These are phyloP conservation scores for Tachystola acroxantha DNA, from an alignment of 2,888 invertebrate species.

Conservation along the genomic window DNA sequence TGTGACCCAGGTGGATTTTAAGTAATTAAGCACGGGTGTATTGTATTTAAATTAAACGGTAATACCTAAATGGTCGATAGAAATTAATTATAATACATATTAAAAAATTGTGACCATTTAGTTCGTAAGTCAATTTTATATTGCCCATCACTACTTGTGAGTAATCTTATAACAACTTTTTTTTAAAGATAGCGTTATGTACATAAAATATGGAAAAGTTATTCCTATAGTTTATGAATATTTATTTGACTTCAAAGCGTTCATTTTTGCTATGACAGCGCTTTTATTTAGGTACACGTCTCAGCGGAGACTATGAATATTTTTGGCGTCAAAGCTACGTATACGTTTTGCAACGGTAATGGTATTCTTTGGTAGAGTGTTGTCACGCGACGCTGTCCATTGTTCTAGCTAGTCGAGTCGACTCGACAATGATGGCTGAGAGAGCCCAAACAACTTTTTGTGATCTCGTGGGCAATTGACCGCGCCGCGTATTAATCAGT, in stretches of 20 bases:
- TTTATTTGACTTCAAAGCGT: not conserved
- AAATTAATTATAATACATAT: too few relatives aligned
- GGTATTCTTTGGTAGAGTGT: constrained; percentile 38
- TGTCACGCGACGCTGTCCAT: constrained; percentile 46
- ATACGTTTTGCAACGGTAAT: constrained; percentile 37
- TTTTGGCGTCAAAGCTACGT: constrained; percentile 16
- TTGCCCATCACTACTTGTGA: too few relatives aligned
- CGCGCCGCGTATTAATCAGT: constrained; percentile 34
- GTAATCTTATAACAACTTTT: too few relatives aligned
- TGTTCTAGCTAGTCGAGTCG: constrained; percentile 51
- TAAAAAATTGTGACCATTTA: too few relatives aligned
- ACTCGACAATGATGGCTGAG: constrained; percentile 29
- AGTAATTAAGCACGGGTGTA: too few relatives aligned
- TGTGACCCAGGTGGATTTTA: too few relatives aligned
- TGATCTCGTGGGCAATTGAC: constrained; percentile 20
- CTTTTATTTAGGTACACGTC: not conserved
- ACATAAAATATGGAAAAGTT: not conserved
- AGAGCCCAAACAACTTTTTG: constrained; percentile 30
- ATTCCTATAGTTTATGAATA: not conserved
- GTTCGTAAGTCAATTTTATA: too few relatives aligned
- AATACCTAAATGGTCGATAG: too few relatives aligned
- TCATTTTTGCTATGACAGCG: not conserved
- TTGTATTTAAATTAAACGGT: too few relatives aligned
- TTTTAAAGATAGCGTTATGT: too few relatives aligned
- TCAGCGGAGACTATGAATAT: constrained; percentile 4